Evolutionary conservation across 2,797 vertebrate species (phyloP), one percentile per base, ranked within the genome.

Genomic region (Sylvilagus floridanus): DNA sequence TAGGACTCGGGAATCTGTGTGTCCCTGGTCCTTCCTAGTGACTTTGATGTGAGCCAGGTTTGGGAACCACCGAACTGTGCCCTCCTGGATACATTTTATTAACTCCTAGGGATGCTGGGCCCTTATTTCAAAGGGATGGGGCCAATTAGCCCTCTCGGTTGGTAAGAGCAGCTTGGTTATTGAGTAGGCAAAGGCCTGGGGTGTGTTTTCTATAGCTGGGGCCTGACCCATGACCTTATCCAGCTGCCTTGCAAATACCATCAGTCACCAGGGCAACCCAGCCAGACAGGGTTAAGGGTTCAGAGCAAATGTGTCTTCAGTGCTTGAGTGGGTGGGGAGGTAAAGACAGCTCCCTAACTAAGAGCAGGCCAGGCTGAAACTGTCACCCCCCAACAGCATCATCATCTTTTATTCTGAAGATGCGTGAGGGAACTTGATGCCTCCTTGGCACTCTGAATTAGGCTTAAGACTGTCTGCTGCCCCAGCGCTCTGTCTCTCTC

Each of bases 91-190:
- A 84, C 71, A 88, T 95, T 96, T 96, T 88, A 97, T 97, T 97
- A 97, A 97, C 95, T 95, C 85, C 66, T 71, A 92, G 95, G 65
- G 89, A 85, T 87, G 76, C 85, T 75, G 54, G 50, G 42, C 94
- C 93, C 82, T 81, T 35, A 5, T 96, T 97, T 97, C 96, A 97
- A 96, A 97, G 93, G 87, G 94, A 96, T 50, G 8, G 91, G 93
- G 95, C 97, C 96, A 97, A 97, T 97, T 97, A 97, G 97, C 95
- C 65, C 95, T 97, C 97, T 92, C 95, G 82, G 95, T 87, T 86
- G 92, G 96, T 24, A 91, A 96, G 96, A 96, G 83, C 76, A 93
- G 95, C 94, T 96, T 88, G 73, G 93, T 91, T 96, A 96, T 97
- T 97, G 95, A 96, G 12, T 88, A 97, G 76, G 92, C 95, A 97